Conservation (phyloP, 2,113 vertebrate species). For the Sylvietta virens region DNA sequence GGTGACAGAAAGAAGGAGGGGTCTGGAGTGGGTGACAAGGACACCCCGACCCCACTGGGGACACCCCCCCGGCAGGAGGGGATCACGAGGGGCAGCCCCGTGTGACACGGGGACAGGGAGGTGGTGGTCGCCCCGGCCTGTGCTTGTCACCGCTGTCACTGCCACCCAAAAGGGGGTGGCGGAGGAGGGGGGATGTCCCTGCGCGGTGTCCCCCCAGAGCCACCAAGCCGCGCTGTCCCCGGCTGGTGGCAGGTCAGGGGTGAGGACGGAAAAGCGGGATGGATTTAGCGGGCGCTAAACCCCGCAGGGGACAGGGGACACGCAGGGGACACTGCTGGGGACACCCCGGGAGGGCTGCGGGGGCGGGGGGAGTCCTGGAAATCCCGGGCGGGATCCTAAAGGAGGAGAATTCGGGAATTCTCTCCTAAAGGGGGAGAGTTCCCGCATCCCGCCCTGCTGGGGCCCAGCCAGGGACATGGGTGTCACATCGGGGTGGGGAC, state of each 20-base stretch:
- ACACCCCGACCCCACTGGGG: background rate
- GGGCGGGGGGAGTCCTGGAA: background rate
- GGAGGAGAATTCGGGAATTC: too few relatives aligned
- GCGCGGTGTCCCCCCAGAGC: background rate
- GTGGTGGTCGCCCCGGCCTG: background rate
- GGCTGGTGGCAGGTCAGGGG: background rate
- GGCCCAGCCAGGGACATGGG: background rate
- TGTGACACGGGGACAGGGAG: background rate
- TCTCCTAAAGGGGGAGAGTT: too few relatives aligned
- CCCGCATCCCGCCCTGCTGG: background rate
- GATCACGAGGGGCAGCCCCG: background rate
- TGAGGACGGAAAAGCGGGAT: background rate
- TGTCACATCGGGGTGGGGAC: background rate
- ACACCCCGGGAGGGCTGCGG: background rate
- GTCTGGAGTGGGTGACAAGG: background rate
- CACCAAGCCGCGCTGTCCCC: background rate
- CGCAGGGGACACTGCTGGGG: background rate
- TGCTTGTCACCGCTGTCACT: background rate
- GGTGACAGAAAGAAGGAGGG: too few relatives aligned
- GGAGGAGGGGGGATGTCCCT: background rate
- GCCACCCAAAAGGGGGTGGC: background rate
- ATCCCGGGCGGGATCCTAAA: too few relatives aligned
- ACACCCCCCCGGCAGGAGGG: background rate
- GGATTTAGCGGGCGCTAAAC: background rate
- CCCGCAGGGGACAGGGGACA: background rate